A percentile compares a stretch with the other conserved stretches of the same genome.
Conservation (phyloP, 2,888 invertebrate species). For the Trissonchulus latispiculum region DNA sequence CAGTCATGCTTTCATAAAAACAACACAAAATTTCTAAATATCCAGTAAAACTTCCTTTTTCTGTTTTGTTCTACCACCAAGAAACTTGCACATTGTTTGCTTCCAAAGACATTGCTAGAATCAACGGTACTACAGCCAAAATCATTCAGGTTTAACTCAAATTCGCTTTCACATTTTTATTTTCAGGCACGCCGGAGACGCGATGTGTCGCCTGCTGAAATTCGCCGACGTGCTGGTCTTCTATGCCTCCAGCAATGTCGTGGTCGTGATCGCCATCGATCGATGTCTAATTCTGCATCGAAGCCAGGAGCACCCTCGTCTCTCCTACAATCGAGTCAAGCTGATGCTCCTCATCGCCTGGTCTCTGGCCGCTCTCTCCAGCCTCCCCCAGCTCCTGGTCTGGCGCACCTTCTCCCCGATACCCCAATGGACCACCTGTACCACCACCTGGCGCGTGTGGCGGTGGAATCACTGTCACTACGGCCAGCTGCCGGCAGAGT, state of each 20-base stretch:
- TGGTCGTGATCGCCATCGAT: background rate
- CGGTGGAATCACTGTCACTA: background rate
- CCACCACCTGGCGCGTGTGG: slow-evolving; percentile 30
- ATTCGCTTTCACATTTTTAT: background rate
- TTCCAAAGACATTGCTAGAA: too few relatives aligned
- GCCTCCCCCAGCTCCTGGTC: slow-evolving; percentile 35
- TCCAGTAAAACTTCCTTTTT: too few relatives aligned
- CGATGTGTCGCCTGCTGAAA: background rate
- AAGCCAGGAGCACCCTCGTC: background rate
- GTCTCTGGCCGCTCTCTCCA: slow-evolving; percentile 32
- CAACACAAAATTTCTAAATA: too few relatives aligned
- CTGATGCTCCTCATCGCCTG: slow-evolving; percentile 26
- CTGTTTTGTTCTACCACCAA: too few relatives aligned
- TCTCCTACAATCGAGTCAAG: background rate
- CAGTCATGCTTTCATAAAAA: too few relatives aligned
- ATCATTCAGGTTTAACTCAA: too few relatives aligned
- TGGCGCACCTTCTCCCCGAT: slow-evolving; percentile 31
- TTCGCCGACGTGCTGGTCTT: background rate
- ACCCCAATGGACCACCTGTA: slow-evolving; percentile 32
- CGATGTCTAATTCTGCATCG: background rate
- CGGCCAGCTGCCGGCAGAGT: background rate
- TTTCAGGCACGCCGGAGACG: background rate
- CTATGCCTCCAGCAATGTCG: background rate
- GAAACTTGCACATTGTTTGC: too few relatives aligned
- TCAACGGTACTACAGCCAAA: too few relatives aligned